A percentile compares a stretch with the other conserved stretches of the same genome.
These are phyloP conservation scores for Myripristis jacobus DNA, from an alignment of 2,797 vertebrate species.

Conservation along the genomic window DNA sequence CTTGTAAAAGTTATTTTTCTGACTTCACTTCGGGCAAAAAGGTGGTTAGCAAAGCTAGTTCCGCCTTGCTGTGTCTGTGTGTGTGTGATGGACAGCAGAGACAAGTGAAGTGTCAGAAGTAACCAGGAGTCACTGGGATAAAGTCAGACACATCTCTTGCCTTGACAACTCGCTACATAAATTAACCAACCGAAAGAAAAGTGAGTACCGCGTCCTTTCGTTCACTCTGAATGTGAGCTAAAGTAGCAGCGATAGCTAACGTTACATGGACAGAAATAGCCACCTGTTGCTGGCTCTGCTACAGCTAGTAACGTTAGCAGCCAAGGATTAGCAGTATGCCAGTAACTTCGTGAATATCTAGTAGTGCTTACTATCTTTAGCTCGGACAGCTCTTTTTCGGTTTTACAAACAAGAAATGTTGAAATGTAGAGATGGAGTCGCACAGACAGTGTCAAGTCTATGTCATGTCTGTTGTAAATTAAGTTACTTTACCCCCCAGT, in stretches of 20 bases:
- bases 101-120: slow-evolving; percentile 65
- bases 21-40: slow-evolving; percentile 24
- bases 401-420: neutral
- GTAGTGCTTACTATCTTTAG: slow-evolving; percentile 31
- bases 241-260: slow-evolving; percentile 33
- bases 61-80: slow-evolving; percentile 58
- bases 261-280: slow-evolving; percentile 37
- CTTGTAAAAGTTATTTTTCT: slow-evolving; percentile 29
- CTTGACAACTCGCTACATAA: neutral
- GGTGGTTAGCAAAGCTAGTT: slow-evolving; percentile 61
- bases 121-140: slow-evolving; percentile 29
- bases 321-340: slow-evolving; percentile 57
- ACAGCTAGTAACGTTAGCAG: slow-evolving; percentile 30
- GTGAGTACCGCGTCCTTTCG: slow-evolving; percentile 44
- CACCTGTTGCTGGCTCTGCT: slow-evolving; percentile 71
- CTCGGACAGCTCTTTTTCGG: neutral
- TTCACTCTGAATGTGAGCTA: neutral
- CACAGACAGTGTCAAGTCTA: too few species aligned
- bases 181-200: neutral
- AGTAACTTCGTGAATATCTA: slow-evolving; percentile 8
- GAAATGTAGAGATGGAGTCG: neutral
- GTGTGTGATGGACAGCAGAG: slow-evolving; percentile 52
- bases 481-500: neutral
- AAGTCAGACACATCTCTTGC: neutral
- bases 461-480: neutral